Conservation (phyloP, 2,797 vertebrate genomes). For the Crypturellus tataupa region DNA sequence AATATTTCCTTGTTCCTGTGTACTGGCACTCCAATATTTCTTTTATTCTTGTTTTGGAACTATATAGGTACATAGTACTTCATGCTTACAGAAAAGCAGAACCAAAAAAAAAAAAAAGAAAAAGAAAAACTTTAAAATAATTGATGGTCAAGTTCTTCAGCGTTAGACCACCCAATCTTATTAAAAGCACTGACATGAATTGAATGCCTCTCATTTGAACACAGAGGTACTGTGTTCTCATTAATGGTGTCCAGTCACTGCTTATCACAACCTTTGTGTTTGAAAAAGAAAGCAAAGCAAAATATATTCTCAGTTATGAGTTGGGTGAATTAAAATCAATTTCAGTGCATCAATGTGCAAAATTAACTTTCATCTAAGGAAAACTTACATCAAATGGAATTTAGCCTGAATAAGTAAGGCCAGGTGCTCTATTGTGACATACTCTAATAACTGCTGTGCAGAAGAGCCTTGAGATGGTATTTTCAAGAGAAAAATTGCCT, state of each 20-base stretch:
- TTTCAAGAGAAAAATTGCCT: slow-evolving; percentile 12
- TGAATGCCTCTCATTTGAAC: background rate
- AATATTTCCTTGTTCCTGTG: background rate
- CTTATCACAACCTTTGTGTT: background rate
- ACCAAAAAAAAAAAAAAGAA: too few relatives aligned
- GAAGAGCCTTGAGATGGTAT: background rate
- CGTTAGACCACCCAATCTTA: background rate
- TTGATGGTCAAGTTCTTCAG: background rate
- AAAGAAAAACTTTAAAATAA: background rate
- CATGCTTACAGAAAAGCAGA: background rate
- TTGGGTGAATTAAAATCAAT: slow-evolving; percentile 12
- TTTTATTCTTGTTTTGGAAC: background rate
- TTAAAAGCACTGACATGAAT: background rate
- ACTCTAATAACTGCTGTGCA: background rate
- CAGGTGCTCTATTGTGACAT: background rate
- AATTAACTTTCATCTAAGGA: background rate
- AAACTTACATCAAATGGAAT: background rate
- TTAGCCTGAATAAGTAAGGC: background rate
- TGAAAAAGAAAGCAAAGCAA: background rate
- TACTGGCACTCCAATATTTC: background rate
- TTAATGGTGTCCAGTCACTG: background rate
- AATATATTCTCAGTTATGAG: background rate
- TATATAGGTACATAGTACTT: background rate
- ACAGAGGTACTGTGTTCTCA: background rate
- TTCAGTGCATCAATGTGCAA: background rate